These are phyloP conservation scores for Enteromius anoplus DNA, from an alignment of 2,797 vertebrate genomes.

Conservation along the genomic window DNA sequence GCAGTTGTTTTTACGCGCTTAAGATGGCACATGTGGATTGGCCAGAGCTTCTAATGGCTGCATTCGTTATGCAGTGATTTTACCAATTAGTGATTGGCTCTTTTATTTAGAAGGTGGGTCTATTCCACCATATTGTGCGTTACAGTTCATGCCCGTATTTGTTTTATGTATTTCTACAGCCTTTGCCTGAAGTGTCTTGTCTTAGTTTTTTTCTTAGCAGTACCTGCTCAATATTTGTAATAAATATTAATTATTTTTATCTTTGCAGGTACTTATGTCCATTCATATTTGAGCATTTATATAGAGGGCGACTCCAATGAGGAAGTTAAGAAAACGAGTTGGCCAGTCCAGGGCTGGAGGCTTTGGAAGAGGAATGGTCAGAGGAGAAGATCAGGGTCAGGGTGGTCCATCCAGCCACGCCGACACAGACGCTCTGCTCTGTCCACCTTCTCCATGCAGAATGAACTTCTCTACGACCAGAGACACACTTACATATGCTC, in stretches of 20 bases:
- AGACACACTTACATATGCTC: slow-evolving; percentile 93
- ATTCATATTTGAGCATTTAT: slow-evolving; percentile 48
- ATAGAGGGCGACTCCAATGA: slow-evolving; percentile 78
- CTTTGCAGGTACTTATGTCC: neutral
- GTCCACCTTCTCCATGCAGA: slow-evolving; percentile 90
- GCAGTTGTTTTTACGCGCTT: too few species aligned
- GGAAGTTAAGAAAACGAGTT: slow-evolving; percentile 83
- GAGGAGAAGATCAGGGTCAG: slow-evolving; percentile 76
- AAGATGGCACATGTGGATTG: too few species aligned
- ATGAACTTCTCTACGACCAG: slow-evolving; percentile 89
- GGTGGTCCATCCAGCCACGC: slow-evolving; percentile 62
- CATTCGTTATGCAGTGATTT: too few species aligned
- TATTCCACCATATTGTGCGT: too few species aligned
- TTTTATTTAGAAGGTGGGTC: too few species aligned
- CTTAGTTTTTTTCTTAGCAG: neutral
- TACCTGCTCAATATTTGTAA: neutral
- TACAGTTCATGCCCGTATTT: too few species aligned
- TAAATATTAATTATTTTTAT: slow-evolving; percentile 13
- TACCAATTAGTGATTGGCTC: too few species aligned
- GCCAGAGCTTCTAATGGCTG: too few species aligned
- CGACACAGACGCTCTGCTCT: slow-evolving; percentile 66
- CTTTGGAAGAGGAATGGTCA: slow-evolving; percentile 78
- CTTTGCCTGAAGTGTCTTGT: neutral
- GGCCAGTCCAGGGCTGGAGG: slow-evolving; percentile 77
- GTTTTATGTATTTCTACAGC: too few species aligned